These are phyloP conservation scores for Thymelicus lineola DNA, from an alignment of 2,888 invertebrate species.

Conservation along the genomic window DNA sequence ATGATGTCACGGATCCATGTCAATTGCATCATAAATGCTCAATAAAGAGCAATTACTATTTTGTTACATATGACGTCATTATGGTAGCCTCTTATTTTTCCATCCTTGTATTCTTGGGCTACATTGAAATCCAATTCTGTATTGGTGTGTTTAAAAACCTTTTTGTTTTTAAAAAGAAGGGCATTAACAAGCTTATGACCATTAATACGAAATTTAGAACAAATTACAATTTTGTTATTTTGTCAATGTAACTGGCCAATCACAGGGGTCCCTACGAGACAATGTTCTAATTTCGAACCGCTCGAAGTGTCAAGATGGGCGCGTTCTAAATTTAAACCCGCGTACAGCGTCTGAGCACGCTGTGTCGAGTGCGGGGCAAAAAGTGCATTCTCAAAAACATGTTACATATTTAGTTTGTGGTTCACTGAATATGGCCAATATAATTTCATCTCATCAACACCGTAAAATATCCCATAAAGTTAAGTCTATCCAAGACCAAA, in stretches of 20 bases:
- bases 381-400: constrained; percentile 36
- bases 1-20: too few relatives aligned
- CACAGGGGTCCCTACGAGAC: constrained; percentile 21
- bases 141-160: too few relatives aligned
- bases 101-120: too few relatives aligned
- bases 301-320: constrained; percentile 33
- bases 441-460: not conserved
- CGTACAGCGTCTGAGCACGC: constrained; percentile 63
- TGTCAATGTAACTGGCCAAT: constrained; percentile 13
- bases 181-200: too few relatives aligned
- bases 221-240: not conserved
- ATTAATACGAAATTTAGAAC: too few relatives aligned
- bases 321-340: constrained; percentile 66
- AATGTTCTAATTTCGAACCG: constrained; percentile 33
- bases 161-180: too few relatives aligned
- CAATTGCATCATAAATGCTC: too few relatives aligned
- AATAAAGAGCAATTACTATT: too few relatives aligned
- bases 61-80: too few relatives aligned
- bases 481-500: too few relatives aligned
- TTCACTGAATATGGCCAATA: not conserved
- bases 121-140: too few relatives aligned
- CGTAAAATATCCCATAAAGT: not conserved
- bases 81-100: too few relatives aligned
- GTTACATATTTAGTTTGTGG: not conserved
- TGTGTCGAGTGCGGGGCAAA: constrained; percentile 43